Conservation (phyloP, 2,797 vertebrate genomes). For the Tapirus indicus region DNA sequence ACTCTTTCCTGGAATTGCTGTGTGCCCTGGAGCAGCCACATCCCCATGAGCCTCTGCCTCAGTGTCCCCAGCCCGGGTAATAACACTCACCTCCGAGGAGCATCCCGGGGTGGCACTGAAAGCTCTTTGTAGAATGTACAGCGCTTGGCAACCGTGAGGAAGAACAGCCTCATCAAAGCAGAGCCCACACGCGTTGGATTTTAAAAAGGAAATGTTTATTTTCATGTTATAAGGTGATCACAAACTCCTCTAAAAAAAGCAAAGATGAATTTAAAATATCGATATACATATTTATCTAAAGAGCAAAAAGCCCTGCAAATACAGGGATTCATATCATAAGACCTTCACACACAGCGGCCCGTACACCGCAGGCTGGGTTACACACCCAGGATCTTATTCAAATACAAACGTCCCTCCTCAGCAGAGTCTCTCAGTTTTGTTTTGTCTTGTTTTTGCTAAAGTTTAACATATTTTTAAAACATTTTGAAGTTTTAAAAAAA, state of each 20-base stretch:
- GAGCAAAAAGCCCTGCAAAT: constrained; percentile 87
- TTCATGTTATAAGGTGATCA: constrained; percentile 90
- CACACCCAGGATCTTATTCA: constrained; percentile 83
- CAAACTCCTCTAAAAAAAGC: constrained; percentile 92
- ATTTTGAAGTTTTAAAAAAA: constrained; percentile 80
- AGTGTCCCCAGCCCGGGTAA: background rate
- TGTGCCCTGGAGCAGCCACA: background rate
- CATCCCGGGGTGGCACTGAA: background rate
- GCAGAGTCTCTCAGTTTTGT: constrained; percentile 79
- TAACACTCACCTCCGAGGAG: background rate
- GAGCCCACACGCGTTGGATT: background rate
- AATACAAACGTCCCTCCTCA: constrained; percentile 85
- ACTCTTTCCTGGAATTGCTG: background rate
- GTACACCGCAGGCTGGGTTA: constrained; percentile 82
- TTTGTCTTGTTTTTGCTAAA: constrained; percentile 80
- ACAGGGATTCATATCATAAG: constrained; percentile 82
- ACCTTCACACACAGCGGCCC: constrained; percentile 86
- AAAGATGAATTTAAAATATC: constrained; percentile 91
- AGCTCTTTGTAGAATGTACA: background rate
- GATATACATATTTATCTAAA: constrained; percentile 91
- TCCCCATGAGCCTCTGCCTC: background rate
- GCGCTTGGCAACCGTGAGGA: background rate
- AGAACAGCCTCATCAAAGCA: background rate
- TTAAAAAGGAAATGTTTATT: constrained; percentile 90
- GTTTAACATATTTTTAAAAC: constrained; percentile 87